Evolutionary conservation across 2,888 invertebrate genomes (phyloP).

Genomic region (Lycophotia porphyrea): DNA sequence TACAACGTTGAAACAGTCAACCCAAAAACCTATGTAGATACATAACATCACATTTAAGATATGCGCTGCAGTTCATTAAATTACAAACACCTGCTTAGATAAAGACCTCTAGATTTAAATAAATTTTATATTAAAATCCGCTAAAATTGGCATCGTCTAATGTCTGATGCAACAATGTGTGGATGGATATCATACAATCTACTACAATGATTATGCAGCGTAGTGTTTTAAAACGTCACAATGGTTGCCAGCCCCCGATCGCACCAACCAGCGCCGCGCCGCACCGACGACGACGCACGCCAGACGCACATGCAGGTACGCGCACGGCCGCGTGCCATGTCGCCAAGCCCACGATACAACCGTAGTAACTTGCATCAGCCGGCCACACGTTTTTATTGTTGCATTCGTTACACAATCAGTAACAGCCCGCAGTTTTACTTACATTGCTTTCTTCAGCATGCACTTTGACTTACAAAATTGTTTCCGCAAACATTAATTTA

Average conservation of each 20-base stretch:
- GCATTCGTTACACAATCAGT: conserved; percentile 35
- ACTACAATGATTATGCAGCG: conserved; percentile 12
- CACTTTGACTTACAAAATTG: conserved; percentile 30
- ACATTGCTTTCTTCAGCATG: conserved; percentile 18
- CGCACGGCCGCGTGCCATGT: conserved; percentile 21
- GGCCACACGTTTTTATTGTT: conserved; percentile 55
- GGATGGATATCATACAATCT: conserved; percentile 40
- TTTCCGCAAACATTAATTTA: conserved; percentile 31
- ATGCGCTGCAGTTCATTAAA: conserved; percentile 7
- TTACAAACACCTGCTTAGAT: conserved; percentile 14
- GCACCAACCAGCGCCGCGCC: background rate
- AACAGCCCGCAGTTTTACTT: background rate
- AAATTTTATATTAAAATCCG: background rate
- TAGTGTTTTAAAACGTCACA: conserved; percentile 21
- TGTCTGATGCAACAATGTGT: conserved; percentile 53
- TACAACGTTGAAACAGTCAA: background rate
- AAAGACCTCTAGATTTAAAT: conserved; percentile 11
- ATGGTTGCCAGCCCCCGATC: conserved; percentile 16
- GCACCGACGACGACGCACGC: conserved; percentile 7
- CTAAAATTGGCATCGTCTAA: background rate
- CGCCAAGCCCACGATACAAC: conserved; percentile 55
- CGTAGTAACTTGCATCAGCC: conserved; percentile 69
- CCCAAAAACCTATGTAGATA: background rate
- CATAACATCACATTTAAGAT: conserved; percentile 8
- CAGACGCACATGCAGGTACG: conserved; percentile 51